phyloP scores from a whole-genome alignment of 2,113 vertebrate genomes.

The Cranoglanis bouderius region DNA sequence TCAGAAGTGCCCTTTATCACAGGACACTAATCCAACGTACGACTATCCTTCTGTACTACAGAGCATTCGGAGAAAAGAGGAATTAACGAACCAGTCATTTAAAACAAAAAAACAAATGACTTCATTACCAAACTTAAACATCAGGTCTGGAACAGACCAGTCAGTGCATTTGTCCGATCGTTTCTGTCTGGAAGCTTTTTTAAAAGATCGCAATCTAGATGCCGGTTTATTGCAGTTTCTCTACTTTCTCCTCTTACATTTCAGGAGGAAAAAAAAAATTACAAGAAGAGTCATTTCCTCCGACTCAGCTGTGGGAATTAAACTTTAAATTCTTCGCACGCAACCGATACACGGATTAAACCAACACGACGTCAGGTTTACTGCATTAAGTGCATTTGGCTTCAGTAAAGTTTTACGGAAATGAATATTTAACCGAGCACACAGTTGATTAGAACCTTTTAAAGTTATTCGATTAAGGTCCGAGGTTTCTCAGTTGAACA shows the following conservation, averaged over 20 bases:
- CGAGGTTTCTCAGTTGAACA: background rate
- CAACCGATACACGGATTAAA: background rate
- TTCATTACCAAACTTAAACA: background rate
- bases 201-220: background rate
- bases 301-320: background rate
- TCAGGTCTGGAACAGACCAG: background rate
- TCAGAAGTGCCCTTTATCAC: slow-evolving; percentile 27
- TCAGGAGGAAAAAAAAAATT: background rate
- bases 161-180: background rate
- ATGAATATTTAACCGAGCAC: background rate
- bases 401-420: background rate
- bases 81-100: background rate
- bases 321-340: background rate
- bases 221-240: background rate
- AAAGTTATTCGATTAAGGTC: background rate
- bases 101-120: background rate
- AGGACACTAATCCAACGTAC: background rate
- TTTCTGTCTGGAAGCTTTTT: slow-evolving; percentile 3
- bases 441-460: background rate
- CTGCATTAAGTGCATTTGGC: too few species aligned
- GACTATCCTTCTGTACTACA: background rate
- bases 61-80: background rate
- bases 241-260: background rate
- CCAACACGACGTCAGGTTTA: background rate
- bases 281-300: background rate